Percentiles rank a stretch among this genome's conserved stretches.
These are phyloP conservation scores for Diachasmimorpha longicaudata DNA, from an alignment of 1,140 invertebrate species.

Conservation along the genomic window DNA sequence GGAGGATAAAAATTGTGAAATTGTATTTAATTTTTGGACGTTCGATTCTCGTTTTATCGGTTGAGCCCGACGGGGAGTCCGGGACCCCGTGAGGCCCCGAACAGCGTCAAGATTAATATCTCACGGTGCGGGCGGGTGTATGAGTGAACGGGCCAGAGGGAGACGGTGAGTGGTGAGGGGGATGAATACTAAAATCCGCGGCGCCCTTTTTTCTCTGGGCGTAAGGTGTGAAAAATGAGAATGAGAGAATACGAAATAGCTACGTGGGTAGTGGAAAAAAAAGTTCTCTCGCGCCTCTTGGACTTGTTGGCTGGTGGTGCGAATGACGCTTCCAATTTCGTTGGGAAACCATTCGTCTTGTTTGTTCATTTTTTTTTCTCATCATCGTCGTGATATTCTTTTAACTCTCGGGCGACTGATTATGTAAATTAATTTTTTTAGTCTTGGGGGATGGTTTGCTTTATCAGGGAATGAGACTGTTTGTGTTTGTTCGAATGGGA, in stretches of 20 bases:
- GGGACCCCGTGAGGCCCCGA: slow-evolving; percentile 3
- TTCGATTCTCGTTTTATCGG: slow-evolving; percentile 36
- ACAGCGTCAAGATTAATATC: slow-evolving; percentile 36
- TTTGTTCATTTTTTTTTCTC: not conserved
- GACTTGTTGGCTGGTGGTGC: not conserved
- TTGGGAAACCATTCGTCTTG: slow-evolving; percentile 5
- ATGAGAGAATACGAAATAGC: slow-evolving; percentile 27
- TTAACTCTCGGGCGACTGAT: not conserved
- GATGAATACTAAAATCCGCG: slow-evolving; percentile 6
- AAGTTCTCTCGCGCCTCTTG: not conserved
- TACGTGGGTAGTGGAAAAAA: slow-evolving; percentile 9
- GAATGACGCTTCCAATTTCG: slow-evolving; percentile 16
- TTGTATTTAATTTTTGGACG: slow-evolving; percentile 38
- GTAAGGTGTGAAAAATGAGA: slow-evolving; percentile 36
- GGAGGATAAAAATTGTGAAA: slow-evolving; percentile 21
- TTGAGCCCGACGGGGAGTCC: slow-evolving; percentile 24
- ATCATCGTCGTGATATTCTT: not conserved
- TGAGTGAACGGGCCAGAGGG: not conserved
- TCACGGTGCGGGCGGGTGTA: slow-evolving; percentile 30
- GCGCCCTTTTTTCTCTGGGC: slow-evolving; percentile 10
- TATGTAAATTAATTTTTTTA: slow-evolving; percentile 18
- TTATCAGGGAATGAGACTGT: slow-evolving; percentile 11
- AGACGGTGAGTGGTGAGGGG: not conserved
- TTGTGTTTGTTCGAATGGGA: not conserved
- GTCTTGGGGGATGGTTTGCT: not conserved